Conservation (phyloP, 2,888 invertebrate species). For the Drosophila fungiperda region DNA sequence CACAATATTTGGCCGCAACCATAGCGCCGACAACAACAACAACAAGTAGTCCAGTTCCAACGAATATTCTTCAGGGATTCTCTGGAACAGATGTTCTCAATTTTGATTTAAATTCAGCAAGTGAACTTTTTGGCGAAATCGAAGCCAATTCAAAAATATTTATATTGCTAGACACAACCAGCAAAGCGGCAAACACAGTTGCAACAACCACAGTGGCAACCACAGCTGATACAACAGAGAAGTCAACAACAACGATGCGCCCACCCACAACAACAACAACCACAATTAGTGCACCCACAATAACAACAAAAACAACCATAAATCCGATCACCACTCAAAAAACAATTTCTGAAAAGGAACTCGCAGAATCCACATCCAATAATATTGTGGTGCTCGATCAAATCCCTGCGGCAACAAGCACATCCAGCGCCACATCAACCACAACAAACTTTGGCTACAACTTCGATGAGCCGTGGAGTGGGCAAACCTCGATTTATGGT, state of each 20-base stretch:
- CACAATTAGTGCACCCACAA: not conserved
- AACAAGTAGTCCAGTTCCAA: not conserved
- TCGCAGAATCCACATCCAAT: not conserved
- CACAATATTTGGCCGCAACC: slow-evolving; percentile 9
- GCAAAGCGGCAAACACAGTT: not conserved
- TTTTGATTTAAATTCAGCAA: slow-evolving; percentile 7
- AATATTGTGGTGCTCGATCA: not conserved
- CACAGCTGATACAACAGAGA: slow-evolving; percentile 6
- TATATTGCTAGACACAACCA: slow-evolving; percentile 21
- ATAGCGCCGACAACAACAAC: slow-evolving; percentile 10
- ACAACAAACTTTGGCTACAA: slow-evolving; percentile 47
- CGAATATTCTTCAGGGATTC: not conserved
- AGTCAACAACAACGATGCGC: slow-evolving; percentile 2
- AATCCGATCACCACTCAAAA: not conserved
- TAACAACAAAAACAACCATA: slow-evolving; percentile 2
- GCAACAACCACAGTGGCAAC: not conserved
- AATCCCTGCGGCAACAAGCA: slow-evolving; percentile 12
- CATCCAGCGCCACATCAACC: slow-evolving; percentile 8
- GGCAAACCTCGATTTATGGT: slow-evolving; percentile 65
- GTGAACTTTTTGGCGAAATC: slow-evolving; percentile 8
- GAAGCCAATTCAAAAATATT: slow-evolving; percentile 25
- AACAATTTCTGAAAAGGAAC: not conserved
- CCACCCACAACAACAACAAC: slow-evolving; percentile 1
- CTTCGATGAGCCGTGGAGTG: slow-evolving; percentile 38
- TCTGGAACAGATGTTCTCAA: slow-evolving; percentile 9